Evolutionary conservation across 2,888 invertebrate species (phyloP), one percentile per base, ranked within the genome.

Genomic region (Drosophila tanythrix): DNA sequence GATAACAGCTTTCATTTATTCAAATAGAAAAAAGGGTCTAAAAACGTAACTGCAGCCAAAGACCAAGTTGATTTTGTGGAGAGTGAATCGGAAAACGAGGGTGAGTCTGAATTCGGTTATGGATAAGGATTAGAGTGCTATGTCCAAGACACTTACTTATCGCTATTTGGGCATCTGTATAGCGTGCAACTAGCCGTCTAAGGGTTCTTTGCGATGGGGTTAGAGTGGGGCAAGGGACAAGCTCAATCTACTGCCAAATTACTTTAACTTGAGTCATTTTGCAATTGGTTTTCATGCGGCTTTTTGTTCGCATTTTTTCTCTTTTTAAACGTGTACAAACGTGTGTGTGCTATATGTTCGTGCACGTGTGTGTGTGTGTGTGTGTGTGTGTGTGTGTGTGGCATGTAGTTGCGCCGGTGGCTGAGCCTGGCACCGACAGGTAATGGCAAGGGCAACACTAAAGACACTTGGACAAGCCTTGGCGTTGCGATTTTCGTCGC

Each of bases 261-360:
- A 80, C 86, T 86, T 83, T 70, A 83, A 88, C 80, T 83, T 67
- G 75, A 88, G 82, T 86, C 88, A 82, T 88, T 83, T 74, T 82
- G 78, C 86, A 86, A 88, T 86, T 83, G 83, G 61, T 74, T 70
- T 81, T 65, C 52, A 50, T 61, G 35, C 64, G 36, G 25, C 56
- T 38, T 53, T 36, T 31, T 52, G 21, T 64, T 52, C 64, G 27
- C 35, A 15, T 36, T 29, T 58, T 66, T 40, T 5, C 29, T 35
- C 59, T 43, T 71, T 53, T 56, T 27, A 15, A 46, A 46, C 46
- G 40, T 46, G 55, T 18, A 43, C 21, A 50, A 25, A 59, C 27
- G 38, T 48, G 29, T 18, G 55, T 18, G 48, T 50, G 55, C 27
- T 35, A 52, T 11, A 6, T 38, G 36, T 18, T 13, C 29, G 13